Conservation (phyloP, 2,888 invertebrate species). For the Agriotes lineatus region DNA sequence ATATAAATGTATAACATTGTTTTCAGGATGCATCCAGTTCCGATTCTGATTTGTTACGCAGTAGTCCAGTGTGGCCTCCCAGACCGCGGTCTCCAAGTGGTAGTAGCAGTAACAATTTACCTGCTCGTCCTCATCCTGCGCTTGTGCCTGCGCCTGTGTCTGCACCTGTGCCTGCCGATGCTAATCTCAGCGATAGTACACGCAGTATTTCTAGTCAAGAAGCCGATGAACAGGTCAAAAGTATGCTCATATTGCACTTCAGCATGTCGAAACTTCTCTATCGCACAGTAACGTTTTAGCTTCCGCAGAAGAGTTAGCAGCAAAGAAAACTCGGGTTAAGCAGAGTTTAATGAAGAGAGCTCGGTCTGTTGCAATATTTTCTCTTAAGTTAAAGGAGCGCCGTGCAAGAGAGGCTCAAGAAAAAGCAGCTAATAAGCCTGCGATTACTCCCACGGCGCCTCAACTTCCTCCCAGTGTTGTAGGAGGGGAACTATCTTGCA, state of each 20-base stretch:
- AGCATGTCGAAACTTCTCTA: too few species aligned
- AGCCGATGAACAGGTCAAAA: constrained; percentile 65
- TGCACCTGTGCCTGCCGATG: constrained; percentile 67
- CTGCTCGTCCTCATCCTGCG: constrained; percentile 40
- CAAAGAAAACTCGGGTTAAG: constrained; percentile 76
- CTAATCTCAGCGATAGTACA: constrained; percentile 69
- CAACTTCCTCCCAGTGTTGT: constrained; percentile 71
- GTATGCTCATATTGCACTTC: too few species aligned
- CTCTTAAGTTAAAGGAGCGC: constrained; percentile 82
- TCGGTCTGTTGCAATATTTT: constrained; percentile 87
- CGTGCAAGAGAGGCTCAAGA: constrained; percentile 83
- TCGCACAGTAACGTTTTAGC: too few species aligned
- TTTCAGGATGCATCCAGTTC: constrained; percentile 70
- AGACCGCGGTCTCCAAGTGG: constrained; percentile 60
- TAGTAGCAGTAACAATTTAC: constrained; percentile 45
- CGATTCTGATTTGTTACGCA: constrained; percentile 70
- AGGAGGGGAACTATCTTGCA: constrained; percentile 87
- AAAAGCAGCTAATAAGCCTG: constrained; percentile 70
- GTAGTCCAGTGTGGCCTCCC: constrained; percentile 63
- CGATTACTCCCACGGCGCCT: constrained; percentile 63
- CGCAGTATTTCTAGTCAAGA: constrained; percentile 72
- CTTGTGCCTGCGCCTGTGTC: constrained; percentile 56
- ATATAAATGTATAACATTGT: too few species aligned
- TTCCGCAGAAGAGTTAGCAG: constrained; percentile 73
- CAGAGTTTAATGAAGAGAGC: constrained; percentile 87